Evolutionary conservation across 2,113 vertebrate genomes (phyloP), one percentile per base, ranked within the genome.

Genomic region (Cynopterus brachyotis): DNA sequence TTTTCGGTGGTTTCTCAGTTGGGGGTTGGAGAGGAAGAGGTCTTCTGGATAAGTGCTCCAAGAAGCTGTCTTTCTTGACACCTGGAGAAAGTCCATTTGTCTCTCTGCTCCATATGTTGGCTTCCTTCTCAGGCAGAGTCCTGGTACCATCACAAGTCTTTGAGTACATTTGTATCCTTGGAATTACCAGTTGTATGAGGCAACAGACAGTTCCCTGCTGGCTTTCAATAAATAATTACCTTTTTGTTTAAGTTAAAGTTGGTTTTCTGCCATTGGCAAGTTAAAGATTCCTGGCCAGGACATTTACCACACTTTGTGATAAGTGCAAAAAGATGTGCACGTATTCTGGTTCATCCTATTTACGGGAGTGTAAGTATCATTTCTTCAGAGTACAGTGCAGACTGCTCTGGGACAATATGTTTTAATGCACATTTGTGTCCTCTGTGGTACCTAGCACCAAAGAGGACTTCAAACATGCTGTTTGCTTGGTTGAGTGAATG

Each of bases 171-270:
- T 62, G 4, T n/a, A 37, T 57, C 47, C 84, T 94, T 80, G 26
- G n/a, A 59, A 12, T 69, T 45, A 73, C 3, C 17, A 60, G 26
- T 30, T 88, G 7, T 24, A 11, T 35, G 53, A 89, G 80, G 5
- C 37, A 88, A 83, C n/a, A 57, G 73, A 66, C 47, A 72, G 60
- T 72, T 81, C 26, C 20, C 16, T 72, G 40, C 62, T 84, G 88
- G 24, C 35, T 81, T 94, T 93, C 9, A 91, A 67, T 80, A 84
- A 89, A 73, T 93, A 66, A 83, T 83, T 79, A 4, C 19, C 8
- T 17, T 76, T 92, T 90, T 67, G 6, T 42, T 94, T 66, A 91
- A n/a, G n/a, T 79, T 62, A 40, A 26, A 80, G 40, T 76, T 96
- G 53, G 6, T 10, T 57, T 64, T 87, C 40, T 91, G 12, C 28